A percentile compares a stretch with the other conserved stretches of the same genome.
Evolutionary conservation across 1,140 invertebrate genomes (phyloP).

Genomic region (Pseudomyrmex concolor): DNA sequence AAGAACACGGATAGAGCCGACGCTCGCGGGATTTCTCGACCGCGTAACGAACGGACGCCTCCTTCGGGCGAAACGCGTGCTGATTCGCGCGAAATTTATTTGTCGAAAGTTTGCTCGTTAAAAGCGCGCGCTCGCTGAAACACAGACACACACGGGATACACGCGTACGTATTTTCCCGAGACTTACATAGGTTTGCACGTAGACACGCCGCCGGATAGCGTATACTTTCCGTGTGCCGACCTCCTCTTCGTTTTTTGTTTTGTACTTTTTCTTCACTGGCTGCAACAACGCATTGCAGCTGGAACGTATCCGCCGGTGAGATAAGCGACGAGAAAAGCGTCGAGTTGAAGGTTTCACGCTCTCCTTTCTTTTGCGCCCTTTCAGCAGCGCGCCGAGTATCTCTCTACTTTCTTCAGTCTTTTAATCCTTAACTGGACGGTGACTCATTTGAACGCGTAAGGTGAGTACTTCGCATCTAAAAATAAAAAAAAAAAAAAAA

Average conservation of each 20-base stretch:
- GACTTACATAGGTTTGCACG: conserved; percentile 19
- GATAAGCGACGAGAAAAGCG: conserved; percentile 62
- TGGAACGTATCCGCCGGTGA: conserved; percentile 44
- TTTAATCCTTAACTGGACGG: conserved; percentile 42
- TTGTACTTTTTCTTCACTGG: not conserved
- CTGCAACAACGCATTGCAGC: conserved; percentile 13
- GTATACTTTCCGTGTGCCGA: conserved; percentile 9
- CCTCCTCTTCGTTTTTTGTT: conserved; percentile 10
- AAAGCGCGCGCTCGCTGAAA: conserved; percentile 46
- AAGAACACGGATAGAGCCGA: not conserved
- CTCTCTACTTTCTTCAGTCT: conserved; percentile 22
- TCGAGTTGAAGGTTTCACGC: conserved; percentile 31
- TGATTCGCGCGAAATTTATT: conserved; percentile 73
- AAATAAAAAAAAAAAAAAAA: too few species aligned
- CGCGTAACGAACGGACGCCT: conserved; percentile 17
- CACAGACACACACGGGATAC: not conserved
- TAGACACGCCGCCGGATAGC: conserved; percentile 9
- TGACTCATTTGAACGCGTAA: conserved; percentile 7
- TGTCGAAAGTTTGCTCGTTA: conserved; percentile 74
- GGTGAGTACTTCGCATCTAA: not conserved
- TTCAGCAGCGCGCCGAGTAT: conserved; percentile 23
- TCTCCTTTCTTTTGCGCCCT: conserved; percentile 42
- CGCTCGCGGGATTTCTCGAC: conserved; percentile 9
- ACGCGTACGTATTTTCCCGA: not conserved
- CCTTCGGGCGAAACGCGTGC: conserved; percentile 52